Conservation (phyloP, 2,888 invertebrate species). For the Campoletis raptor region DNA sequence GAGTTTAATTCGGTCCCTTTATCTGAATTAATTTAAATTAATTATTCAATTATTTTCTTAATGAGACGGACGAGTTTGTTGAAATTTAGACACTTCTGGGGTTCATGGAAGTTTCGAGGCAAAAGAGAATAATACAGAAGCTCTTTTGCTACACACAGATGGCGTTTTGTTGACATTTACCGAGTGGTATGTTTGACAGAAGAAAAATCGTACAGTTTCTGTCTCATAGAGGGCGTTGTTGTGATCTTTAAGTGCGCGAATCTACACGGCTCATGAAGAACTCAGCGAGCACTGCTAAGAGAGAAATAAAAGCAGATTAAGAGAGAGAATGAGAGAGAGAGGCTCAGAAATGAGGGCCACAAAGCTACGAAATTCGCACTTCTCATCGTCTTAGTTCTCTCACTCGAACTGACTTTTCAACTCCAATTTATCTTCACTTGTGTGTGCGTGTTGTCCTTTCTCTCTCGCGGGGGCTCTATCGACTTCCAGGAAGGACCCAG, state of each 20-base stretch:
- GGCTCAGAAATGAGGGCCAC: constrained; percentile 26
- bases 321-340: not conserved
- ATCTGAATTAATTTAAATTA: not conserved
- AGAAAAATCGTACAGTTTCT: not conserved
- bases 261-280: constrained; percentile 49
- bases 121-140: not conserved
- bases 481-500: constrained; percentile 52
- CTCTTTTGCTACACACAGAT: not conserved
- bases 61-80: not conserved
- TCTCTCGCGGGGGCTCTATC: constrained; percentile 14
- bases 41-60: not conserved
- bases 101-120: not conserved
- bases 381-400: constrained; percentile 23
- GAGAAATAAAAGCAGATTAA: constrained; percentile 5
- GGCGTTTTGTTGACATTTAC: constrained; percentile 3
- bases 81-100: not conserved
- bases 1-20: not conserved
- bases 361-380: constrained; percentile 46
- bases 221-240: not conserved
- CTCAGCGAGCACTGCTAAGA: constrained; percentile 32
- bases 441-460: constrained; percentile 39
- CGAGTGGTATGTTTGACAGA: not conserved
- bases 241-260: not conserved
- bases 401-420: constrained; percentile 43
- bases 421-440: constrained; percentile 52